These are phyloP conservation scores for Trichopoda pennipes DNA, from an alignment of 2,888 invertebrate genomes.

Conservation along the genomic window DNA sequence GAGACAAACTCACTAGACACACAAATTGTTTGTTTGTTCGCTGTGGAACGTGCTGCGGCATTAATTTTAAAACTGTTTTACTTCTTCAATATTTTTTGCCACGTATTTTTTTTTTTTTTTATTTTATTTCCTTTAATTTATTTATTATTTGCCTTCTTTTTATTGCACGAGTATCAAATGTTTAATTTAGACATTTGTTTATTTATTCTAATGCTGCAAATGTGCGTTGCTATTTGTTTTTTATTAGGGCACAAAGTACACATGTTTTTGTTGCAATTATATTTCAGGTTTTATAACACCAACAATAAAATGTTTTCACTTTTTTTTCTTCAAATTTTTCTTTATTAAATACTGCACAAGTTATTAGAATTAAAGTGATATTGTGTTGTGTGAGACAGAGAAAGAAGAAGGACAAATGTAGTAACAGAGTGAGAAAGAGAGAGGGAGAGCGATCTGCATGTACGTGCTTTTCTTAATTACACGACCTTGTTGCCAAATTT, in stretches of 20 bases:
- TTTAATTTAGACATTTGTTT: conserved; percentile 20
- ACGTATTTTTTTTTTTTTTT: not conserved
- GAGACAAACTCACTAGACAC: not conserved
- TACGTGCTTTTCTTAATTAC: not conserved
- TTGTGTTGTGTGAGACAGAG: too few relatives aligned
- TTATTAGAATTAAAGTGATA: conserved; percentile 3
- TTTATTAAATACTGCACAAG: not conserved
- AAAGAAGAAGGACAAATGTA: not conserved
- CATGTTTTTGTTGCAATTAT: not conserved
- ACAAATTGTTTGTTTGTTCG: not conserved
- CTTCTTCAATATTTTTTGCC: not conserved
- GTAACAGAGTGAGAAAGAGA: too few relatives aligned
- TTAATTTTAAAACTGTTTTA: not conserved
- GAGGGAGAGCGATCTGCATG: too few relatives aligned
- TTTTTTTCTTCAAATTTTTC: not conserved
- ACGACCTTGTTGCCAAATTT: conserved; percentile 8
- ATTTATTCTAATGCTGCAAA: conserved; percentile 15
- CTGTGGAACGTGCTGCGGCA: not conserved
- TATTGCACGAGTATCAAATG: conserved; percentile 5
- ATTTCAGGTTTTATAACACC: not conserved
- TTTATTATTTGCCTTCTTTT: not conserved
- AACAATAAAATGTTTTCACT: not conserved
- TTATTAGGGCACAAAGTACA: conserved; percentile 37
- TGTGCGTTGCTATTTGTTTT: conserved; percentile 12
- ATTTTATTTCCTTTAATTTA: not conserved